Evolutionary conservation across 2,888 invertebrate genomes (phyloP).

Genomic region (Andrena dorsata): DNA sequence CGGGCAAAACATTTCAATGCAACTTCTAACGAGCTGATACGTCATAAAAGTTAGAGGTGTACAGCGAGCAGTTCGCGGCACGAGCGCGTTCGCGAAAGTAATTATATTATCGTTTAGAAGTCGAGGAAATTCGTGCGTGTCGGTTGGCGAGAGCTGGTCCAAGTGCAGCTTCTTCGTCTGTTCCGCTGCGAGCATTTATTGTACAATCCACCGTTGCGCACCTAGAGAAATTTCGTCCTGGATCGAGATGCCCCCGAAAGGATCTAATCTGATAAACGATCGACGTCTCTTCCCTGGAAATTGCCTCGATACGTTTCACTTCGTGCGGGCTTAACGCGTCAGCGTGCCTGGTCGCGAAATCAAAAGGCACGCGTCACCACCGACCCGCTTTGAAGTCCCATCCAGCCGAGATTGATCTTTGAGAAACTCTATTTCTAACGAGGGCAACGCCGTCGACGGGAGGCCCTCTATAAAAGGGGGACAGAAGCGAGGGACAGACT

Average conservation of each 20-base stretch:
- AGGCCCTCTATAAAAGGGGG: constrained; percentile 28
- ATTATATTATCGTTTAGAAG: constrained; percentile 42
- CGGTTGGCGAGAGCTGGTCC: too few relatives aligned
- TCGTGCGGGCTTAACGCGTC: constrained; percentile 36
- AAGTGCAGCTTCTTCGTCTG: background rate
- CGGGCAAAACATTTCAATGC: constrained; percentile 44
- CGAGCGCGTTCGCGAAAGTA: constrained; percentile 37
- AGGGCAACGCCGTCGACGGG: constrained; percentile 39
- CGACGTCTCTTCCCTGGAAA: constrained; percentile 23
- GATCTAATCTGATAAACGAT: constrained; percentile 58
- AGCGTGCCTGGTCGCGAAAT: constrained; percentile 31
- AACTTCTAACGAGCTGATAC: constrained; percentile 57
- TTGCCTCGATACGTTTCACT: constrained; percentile 39
- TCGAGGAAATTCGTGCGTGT: constrained; percentile 20
- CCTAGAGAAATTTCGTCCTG: constrained; percentile 8
- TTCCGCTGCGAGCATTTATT: too few relatives aligned
- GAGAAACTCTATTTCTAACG: constrained; percentile 65
- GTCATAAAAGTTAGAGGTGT: constrained; percentile 49
- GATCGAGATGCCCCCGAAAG: background rate
- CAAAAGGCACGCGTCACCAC: constrained; percentile 51
- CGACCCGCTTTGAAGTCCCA: constrained; percentile 48
- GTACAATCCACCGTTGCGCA: background rate
- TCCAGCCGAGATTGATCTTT: constrained; percentile 60
- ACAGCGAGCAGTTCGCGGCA: constrained; percentile 13
- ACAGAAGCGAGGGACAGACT: constrained; percentile 5